Base-by-base conservation (phyloP, 2,797 vertebrate genomes). In the Gallirallus australis region DNA sequence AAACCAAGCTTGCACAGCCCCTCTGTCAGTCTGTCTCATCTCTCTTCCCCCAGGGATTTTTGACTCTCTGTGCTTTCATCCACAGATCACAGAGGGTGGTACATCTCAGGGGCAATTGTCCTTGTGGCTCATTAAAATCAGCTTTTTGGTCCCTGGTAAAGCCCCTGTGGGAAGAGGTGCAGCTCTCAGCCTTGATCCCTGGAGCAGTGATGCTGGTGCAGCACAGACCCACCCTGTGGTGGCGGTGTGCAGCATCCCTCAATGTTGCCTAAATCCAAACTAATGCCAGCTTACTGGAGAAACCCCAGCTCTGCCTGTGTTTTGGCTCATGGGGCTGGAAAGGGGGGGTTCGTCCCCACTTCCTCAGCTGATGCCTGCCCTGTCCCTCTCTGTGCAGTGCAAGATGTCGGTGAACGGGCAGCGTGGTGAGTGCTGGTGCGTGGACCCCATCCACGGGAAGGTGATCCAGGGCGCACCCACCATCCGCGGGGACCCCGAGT, bases 401-500 rank as follows among this genome's bases (percentile, higher is more conserved):
- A 99, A 99, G 98, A 99, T 99, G 98, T 99, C 99, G 21, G 98
- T 98, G 97, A 99, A 99, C 0, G 99, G 99, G 94, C 99, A 99
- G 97, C 98, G 99, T 45, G 99, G 99, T 2, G 99, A 99, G 97
- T 99, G 99, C 96, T 99, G 99, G 99, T 99, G 99, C 1, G 99
- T 99, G 92, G 98, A 99, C 97, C 99, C 99, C 66, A 97, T 98
- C 92, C 99, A 99, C 0, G 99, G 99, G 73, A 96, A 99, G 95
- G 98, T 98, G 97, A 99, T 99, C 92, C 98, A 98, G 63, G 98
- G 98, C 0, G 98, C 99, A 1, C 98, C 99, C 70, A 99, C 97
- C 93, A 98, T 99, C 94, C 98, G 99, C 8, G 99, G 99, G 64
- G 99, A 99, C 96, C 99, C 99, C 0, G 98, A 99, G 97, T 99